phyloP scores from a whole-genome alignment of 1,140 invertebrate genomes.

The Atta texana region DNA sequence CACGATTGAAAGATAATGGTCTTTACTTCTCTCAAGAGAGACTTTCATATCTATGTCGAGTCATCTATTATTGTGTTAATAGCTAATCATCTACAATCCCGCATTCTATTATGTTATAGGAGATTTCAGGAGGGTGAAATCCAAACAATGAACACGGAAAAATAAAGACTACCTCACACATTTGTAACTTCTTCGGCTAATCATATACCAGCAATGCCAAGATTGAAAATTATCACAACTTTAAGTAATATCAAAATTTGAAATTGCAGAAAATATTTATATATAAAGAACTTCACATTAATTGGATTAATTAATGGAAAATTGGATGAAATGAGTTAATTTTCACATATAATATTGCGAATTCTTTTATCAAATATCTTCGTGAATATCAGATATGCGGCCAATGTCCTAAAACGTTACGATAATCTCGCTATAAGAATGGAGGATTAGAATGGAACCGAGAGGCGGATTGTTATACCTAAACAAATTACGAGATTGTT shows the following conservation, averaged over 20 bases:
- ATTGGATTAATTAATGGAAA: no score
- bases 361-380: neutral
- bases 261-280: neutral
- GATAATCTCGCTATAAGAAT: neutral
- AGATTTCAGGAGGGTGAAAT: constrained; percentile 38
- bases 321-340: no score
- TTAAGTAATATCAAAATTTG: neutral
- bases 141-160: constrained; percentile 3
- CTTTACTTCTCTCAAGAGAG: constrained; percentile 46
- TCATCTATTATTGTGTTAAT: constrained; percentile 78
- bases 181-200: constrained; percentile 6
- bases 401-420: neutral
- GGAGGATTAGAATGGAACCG: constrained; percentile 24
- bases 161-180: constrained; percentile 27
- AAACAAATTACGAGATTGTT: constrained; percentile 86
- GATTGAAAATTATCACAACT: neutral
- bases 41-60: constrained; percentile 69
- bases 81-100: constrained; percentile 75
- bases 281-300: neutral
- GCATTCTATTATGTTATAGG: constrained; percentile 55
- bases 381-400: neutral
- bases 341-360: no score
- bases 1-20: constrained; percentile 70
- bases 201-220: neutral
- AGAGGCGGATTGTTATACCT: constrained; percentile 83